phyloP scores from a whole-genome alignment of 2,113 vertebrate genomes.

The Sylvia atricapilla region DNA sequence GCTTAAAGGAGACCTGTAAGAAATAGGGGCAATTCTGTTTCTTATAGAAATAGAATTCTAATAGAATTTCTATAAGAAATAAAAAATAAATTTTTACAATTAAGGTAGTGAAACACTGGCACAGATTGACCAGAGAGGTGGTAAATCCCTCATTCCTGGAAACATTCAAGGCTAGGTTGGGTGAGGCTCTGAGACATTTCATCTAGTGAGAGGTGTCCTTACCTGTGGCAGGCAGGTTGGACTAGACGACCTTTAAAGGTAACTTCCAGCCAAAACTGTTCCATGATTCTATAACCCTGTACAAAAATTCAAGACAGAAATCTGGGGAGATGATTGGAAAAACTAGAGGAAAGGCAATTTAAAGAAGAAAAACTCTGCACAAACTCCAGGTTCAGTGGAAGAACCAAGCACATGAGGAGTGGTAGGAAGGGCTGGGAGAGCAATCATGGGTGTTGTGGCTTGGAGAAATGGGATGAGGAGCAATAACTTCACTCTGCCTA shows the following conservation, averaged over 20 bases:
- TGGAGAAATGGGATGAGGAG: neutral
- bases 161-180: neutral
- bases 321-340: neutral
- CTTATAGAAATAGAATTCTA: no score
- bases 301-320: neutral
- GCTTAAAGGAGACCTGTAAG: neutral
- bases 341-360: neutral
- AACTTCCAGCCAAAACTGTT: neutral
- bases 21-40: no score
- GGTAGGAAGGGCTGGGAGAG: neutral
- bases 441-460: neutral
- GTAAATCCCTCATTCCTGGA: neutral
- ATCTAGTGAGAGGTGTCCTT: neutral
- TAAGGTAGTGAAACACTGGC: neutral
- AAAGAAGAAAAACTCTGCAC: neutral
- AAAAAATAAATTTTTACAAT: neutral
- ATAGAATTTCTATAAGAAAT: no score
- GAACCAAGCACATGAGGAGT: accelerated
- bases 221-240: neutral
- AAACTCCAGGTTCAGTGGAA: neutral
- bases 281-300: neutral
- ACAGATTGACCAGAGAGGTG: neutral
- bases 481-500: neutral
- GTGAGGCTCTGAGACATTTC: neutral
- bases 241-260: neutral